Percentiles rank a stretch among this genome's conserved stretches.
Conservation (phyloP, 2,888 invertebrate species). For the Standfussiana lucernea region DNA sequence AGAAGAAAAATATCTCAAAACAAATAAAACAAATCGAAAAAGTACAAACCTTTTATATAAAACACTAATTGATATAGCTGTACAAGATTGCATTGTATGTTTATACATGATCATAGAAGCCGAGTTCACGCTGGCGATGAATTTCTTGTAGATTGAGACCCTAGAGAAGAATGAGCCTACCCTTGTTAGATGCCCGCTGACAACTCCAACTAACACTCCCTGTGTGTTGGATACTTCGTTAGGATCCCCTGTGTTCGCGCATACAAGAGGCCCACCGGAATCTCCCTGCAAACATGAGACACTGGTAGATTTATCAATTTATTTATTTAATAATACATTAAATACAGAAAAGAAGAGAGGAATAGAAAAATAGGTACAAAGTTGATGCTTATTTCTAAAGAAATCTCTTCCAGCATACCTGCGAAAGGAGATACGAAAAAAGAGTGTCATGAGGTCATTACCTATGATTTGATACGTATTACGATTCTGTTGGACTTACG, state of each 20-base stretch:
- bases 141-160: constrained; percentile 63
- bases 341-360: too few species aligned
- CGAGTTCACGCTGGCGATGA: constrained; percentile 37
- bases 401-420: too few species aligned
- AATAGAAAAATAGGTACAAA: too few species aligned
- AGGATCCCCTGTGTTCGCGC: constrained; percentile 69
- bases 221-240: constrained; percentile 57
- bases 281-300: neutral
- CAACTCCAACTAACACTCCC: constrained; percentile 76
- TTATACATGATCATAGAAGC: constrained; percentile 8
- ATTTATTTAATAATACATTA: too few species aligned
- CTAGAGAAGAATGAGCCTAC: constrained; percentile 71
- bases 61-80: constrained; percentile 13
- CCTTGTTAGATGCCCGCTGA: constrained; percentile 49
- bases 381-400: too few species aligned
- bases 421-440: too few species aligned
- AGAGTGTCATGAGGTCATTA: too few species aligned
- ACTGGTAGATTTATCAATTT: neutral
- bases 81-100: constrained; percentile 4
- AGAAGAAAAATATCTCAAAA: neutral
- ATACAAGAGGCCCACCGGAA: constrained; percentile 4
- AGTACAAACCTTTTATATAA: constrained; percentile 42
- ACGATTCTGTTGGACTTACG: too few species aligned
- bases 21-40: constrained; percentile 49
- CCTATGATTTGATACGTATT: too few species aligned